phyloP scores from a whole-genome alignment of 2,888 invertebrate species.

The Cataglyphis rosenhaueri region DNA sequence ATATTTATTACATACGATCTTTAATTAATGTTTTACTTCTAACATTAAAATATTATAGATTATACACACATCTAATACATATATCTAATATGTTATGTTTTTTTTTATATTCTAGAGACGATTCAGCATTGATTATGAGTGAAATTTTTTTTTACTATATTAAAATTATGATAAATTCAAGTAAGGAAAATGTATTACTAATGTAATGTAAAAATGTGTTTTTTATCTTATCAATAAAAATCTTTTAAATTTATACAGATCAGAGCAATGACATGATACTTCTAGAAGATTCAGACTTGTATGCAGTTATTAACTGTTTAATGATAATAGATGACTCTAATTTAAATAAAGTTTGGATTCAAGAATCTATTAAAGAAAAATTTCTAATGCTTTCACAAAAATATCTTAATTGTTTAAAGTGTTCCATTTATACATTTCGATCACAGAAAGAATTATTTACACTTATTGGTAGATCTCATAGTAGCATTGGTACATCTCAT shows the following conservation, averaged over 20 bases:
- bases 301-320: slow-evolving; percentile 11
- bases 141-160: not conserved
- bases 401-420: not conserved
- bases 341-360: slow-evolving; percentile 13
- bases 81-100: not conserved
- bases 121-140: not conserved
- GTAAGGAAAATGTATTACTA: not conserved
- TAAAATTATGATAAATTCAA: not conserved
- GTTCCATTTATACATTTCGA: not conserved
- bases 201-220: not conserved
- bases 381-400: not conserved
- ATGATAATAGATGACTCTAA: not conserved
- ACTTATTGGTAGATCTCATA: no score
- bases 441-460: not conserved
- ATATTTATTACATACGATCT: not conserved
- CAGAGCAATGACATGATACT: not conserved
- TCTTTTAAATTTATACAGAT: not conserved
- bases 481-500: no score
- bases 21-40: not conserved
- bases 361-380: not conserved
- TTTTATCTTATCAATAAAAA: not conserved
- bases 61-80: not conserved
- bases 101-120: not conserved
- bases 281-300: slow-evolving; percentile 3
- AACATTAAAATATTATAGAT: not conserved